Evolutionary conservation across 2,888 invertebrate species (phyloP).

Genomic region (Netelia inedita): DNA sequence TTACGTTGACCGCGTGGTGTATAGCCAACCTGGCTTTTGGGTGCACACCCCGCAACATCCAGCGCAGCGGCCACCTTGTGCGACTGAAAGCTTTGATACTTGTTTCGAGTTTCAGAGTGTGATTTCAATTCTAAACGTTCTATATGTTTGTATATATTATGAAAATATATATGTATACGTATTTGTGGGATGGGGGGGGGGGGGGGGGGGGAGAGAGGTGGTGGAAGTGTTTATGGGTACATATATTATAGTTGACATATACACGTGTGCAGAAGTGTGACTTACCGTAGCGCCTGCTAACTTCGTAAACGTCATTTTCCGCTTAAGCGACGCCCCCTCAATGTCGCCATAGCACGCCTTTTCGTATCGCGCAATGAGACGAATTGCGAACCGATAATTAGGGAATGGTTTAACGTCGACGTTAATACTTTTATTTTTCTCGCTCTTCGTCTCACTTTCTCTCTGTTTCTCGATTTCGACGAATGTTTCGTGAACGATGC

Average conservation of each 20-base stretch:
- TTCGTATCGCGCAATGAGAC: background rate
- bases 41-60: background rate
- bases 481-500: no score
- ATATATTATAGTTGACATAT: background rate
- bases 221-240: no score
- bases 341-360: background rate
- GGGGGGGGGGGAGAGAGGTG: no score
- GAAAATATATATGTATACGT: background rate
- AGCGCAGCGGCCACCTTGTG: conserved; percentile 10
- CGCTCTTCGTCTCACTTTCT: no score
- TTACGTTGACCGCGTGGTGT: conserved; percentile 67
- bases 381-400: no score
- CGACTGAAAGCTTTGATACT: conserved; percentile 66
- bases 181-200: background rate
- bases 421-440: no score
- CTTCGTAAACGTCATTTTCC: conserved; percentile 39
- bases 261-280: conserved; percentile 23
- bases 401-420: no score
- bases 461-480: no score
- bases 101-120: conserved; percentile 52
- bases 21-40: conserved; percentile 15
- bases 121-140: conserved; percentile 36
- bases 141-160: background rate
- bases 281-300: conserved; percentile 24
- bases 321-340: conserved; percentile 34